These are phyloP conservation scores for Calliopsis andreniformis DNA, from an alignment of 1,140 invertebrate genomes.

Conservation along the genomic window DNA sequence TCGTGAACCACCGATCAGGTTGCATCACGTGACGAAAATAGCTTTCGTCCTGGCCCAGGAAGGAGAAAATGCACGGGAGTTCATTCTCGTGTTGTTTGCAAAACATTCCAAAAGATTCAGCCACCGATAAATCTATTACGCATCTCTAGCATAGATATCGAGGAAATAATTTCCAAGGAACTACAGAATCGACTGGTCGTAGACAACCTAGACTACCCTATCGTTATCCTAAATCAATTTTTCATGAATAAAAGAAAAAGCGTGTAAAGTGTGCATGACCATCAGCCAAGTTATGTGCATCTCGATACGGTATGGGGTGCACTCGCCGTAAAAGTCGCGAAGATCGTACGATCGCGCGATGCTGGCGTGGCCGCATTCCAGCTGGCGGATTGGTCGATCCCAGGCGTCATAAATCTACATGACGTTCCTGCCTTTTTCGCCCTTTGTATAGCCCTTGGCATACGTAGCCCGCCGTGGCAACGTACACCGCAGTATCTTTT, in stretches of 20 bases:
- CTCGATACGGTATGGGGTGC: slow-evolving; percentile 7
- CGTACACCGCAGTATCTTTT: background rate
- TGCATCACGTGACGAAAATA: slow-evolving; percentile 69
- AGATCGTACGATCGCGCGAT: slow-evolving; percentile 55
- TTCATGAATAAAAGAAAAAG: background rate
- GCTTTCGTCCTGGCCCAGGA: slow-evolving; percentile 17
- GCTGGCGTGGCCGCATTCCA: slow-evolving; percentile 63
- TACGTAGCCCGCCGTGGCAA: slow-evolving; percentile 35
- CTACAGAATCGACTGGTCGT: background rate
- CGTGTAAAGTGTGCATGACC: slow-evolving; percentile 12
- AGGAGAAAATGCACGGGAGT: background rate
- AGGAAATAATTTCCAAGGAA: background rate
- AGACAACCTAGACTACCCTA: too few relatives aligned
- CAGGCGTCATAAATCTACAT: slow-evolving; percentile 58
- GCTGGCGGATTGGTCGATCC: slow-evolving; percentile 52
- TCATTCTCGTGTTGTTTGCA: background rate
- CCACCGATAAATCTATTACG: too few relatives aligned
- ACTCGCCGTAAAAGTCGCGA: slow-evolving; percentile 51
- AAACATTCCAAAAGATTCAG: background rate
- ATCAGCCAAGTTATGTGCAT: slow-evolving; percentile 7
- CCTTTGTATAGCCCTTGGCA: slow-evolving; percentile 51
- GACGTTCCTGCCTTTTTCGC: slow-evolving; percentile 48
- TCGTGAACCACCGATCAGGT: slow-evolving; percentile 50
- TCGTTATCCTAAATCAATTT: too few relatives aligned
- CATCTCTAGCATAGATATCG: too few relatives aligned